Evolutionary conservation across 2,888 invertebrate species (phyloP).

Genomic region (Miltochrista miniata): DNA sequence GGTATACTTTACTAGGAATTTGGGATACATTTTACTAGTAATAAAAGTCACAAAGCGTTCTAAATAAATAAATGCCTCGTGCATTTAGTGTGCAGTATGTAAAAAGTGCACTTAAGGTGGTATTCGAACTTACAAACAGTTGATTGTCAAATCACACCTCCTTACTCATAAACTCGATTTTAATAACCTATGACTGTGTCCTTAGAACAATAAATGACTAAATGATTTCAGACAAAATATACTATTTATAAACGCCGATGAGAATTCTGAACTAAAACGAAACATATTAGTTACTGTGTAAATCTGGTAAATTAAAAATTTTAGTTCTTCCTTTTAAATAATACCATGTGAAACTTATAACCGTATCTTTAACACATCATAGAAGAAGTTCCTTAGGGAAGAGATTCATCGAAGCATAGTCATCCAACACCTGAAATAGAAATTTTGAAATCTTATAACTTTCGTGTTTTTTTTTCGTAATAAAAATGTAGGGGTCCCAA

Average conservation of each 20-base stretch:
- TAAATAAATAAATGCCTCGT: neutral
- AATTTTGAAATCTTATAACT: neutral
- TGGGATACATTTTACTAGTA: neutral
- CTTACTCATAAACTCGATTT: neutral
- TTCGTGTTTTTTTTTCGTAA: neutral
- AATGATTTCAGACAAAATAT: neutral
- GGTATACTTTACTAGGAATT: neutral
- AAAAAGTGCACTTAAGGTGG: neutral
- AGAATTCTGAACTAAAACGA: too few relatives aligned
- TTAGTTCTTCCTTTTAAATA: neutral
- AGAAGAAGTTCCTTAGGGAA: slow-evolving; percentile 89
- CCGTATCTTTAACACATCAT: slow-evolving; percentile 55
- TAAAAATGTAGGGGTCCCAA: neutral
- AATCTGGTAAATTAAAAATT: too few relatives aligned
- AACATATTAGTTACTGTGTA: too few relatives aligned
- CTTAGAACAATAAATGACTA: neutral
- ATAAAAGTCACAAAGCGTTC: neutral
- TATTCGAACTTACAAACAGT: too few relatives aligned
- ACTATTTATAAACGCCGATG: too few relatives aligned
- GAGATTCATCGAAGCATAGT: slow-evolving; percentile 91
- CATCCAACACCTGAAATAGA: slow-evolving; percentile 87
- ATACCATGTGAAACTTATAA: slow-evolving; percentile 11
- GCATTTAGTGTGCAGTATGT: neutral
- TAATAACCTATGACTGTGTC: slow-evolving; percentile 1
- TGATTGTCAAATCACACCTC: too few relatives aligned